Percentiles rank a stretch among this genome's conserved stretches.
Conservation (phyloP, 2,888 invertebrate species). For the Drosophila basisetae region DNA sequence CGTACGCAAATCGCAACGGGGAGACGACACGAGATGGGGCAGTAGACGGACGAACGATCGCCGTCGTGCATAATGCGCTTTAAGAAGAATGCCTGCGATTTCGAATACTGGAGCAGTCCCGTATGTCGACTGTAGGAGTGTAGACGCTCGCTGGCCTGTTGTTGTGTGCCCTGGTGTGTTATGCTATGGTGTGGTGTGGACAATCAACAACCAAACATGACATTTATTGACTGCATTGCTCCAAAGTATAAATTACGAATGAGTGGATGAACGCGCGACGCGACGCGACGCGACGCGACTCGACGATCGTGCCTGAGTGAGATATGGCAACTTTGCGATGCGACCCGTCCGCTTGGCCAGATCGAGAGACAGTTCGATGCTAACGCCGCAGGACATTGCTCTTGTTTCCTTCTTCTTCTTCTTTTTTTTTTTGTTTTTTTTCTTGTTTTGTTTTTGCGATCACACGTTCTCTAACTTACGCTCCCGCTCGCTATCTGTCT, state of each 20-base stretch:
- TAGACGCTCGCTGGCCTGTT: conserved; percentile 8
- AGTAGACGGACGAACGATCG: conserved; percentile 29
- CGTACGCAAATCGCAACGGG: conserved; percentile 72
- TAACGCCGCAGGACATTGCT: conserved; percentile 74
- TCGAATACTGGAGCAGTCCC: conserved; percentile 75
- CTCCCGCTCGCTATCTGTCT: conserved; percentile 4
- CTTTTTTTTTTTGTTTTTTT: neutral
- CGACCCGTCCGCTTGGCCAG: conserved; percentile 9
- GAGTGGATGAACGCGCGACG: conserved; percentile 54
- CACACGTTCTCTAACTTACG: conserved; percentile 1
- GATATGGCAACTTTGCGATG: conserved; percentile 45
- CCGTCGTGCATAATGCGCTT: conserved; percentile 61
- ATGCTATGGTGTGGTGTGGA: conserved; percentile 66
- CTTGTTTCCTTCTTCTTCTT: conserved; percentile 58
- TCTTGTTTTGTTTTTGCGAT: neutral
- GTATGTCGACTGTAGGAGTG: conserved; percentile 16
- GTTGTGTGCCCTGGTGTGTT: neutral
- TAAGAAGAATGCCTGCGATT: conserved; percentile 80
- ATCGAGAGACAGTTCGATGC: conserved; percentile 40
- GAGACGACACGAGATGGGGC: conserved; percentile 9
- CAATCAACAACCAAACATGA: conserved; percentile 81
- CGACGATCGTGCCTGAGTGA: conserved; percentile 66
- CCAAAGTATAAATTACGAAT: conserved; percentile 78
- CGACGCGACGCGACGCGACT: neutral
- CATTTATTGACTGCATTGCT: conserved; percentile 84